Conservation (phyloP, 2,797 vertebrate genomes). For the Scomberomorus guttatus region DNA sequence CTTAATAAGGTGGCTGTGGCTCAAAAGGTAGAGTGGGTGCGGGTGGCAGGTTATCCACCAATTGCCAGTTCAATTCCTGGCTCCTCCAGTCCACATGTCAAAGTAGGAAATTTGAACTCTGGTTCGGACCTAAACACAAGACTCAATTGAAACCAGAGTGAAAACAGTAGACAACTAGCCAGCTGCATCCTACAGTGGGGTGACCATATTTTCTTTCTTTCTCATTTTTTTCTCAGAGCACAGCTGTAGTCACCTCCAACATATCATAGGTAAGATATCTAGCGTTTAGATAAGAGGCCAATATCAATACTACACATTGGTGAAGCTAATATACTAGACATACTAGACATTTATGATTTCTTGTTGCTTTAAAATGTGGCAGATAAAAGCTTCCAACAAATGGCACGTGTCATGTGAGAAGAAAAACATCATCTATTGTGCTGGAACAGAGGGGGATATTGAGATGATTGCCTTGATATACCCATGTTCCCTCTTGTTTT, state of each 20-base stretch:
- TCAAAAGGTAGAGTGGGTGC: too few relatives aligned
- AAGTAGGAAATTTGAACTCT: too few relatives aligned
- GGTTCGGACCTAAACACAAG: too few relatives aligned
- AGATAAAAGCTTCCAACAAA: slow-evolving; percentile 9
- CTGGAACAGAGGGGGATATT: not conserved
- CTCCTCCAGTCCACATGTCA: too few relatives aligned
- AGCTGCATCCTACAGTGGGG: not conserved
- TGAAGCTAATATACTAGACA: not conserved
- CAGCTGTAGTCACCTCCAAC: not conserved
- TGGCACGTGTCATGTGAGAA: not conserved
- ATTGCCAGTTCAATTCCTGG: too few relatives aligned
- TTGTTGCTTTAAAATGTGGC: not conserved
- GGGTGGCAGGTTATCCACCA: too few relatives aligned
- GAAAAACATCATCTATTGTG: not conserved
- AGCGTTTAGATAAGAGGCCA: not conserved
- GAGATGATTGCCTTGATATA: slow-evolving; percentile 34
- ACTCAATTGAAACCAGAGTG: too few relatives aligned
- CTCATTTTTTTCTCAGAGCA: too few relatives aligned
- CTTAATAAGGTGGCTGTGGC: too few relatives aligned
- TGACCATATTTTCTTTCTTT: too few relatives aligned
- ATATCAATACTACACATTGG: not conserved
- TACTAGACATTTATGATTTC: not conserved
- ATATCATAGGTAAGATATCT: not conserved
- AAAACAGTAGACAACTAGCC: not conserved
- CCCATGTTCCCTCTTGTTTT: slow-evolving; percentile 49